These are phyloP conservation scores for Coptodon bakossiorum DNA, from an alignment of 2,113 vertebrate genomes.

Conservation along the genomic window DNA sequence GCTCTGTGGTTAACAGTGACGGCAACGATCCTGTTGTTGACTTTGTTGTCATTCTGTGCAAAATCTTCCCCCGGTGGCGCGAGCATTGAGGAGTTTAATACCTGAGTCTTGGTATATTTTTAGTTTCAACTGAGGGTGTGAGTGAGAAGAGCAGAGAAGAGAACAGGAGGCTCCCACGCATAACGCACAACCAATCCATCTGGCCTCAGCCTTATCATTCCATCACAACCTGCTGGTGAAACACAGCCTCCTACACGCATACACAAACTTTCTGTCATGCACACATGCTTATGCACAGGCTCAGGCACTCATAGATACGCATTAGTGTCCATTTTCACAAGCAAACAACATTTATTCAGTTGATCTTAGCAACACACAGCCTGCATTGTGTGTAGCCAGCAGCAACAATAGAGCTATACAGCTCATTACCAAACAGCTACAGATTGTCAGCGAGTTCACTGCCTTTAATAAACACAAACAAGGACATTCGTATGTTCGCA, in stretches of 20 bases:
- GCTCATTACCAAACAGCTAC: not conserved
- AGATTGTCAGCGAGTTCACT: not conserved
- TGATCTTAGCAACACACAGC: slow-evolving; percentile 37
- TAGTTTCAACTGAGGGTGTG: slow-evolving; percentile 16
- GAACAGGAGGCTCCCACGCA: slow-evolving; percentile 50
- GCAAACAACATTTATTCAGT: not conserved
- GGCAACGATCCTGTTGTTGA: not conserved
- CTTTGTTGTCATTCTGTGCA: not conserved
- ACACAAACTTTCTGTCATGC: not conserved
- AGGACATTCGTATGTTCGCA: not conserved
- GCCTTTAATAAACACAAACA: slow-evolving; percentile 20
- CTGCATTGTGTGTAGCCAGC: slow-evolving; percentile 6
- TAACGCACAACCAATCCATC: slow-evolving; percentile 38
- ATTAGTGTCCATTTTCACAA: slow-evolving; percentile 5
- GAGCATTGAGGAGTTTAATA: not conserved
- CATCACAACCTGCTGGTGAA: slow-evolving; percentile 48
- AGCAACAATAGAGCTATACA: slow-evolving; percentile 9
- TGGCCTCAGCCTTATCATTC: slow-evolving; percentile 41
- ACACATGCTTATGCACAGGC: not conserved
- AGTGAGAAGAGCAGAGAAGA: not conserved
- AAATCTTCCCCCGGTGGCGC: not conserved
- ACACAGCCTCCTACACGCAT: slow-evolving; percentile 38
- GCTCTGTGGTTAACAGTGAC: not conserved
- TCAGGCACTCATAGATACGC: not conserved
- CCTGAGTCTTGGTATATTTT: slow-evolving; percentile 35